Evolutionary conservation across 23 tunicate species (phyloP), one percentile per base, ranked within the genome.

Genomic region (Styela clava): DNA sequence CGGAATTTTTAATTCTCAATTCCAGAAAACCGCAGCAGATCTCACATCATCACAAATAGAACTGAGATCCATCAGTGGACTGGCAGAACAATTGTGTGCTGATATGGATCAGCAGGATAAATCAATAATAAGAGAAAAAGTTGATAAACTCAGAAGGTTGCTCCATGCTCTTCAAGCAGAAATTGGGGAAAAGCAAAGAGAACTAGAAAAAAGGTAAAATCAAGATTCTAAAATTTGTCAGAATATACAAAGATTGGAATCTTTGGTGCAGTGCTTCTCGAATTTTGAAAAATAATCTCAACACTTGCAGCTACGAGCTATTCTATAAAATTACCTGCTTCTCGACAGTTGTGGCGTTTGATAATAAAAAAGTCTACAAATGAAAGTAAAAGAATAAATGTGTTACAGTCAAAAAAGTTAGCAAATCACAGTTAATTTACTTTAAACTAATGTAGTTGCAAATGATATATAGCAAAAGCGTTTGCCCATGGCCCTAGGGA

Each of bases 1-100:
- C n/a, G n/a, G n/a, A n/a, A n/a, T n/a, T n/a, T 12, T 44, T 12
- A 7, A 44, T 65, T 52, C 32, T 73, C 27, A 23, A 32, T 76
- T 79, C 27, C 74, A 91, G 97, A 82, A 86, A 91, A 86, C 85
- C 83, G 97, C 97, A 29, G 98, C 98, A 16, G 64, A 64, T 77
- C 31, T 93, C 35, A 84, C 93, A 22, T 87, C 81, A 32, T 68
- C 89, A 34, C 91, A 80, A 81, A 81, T 88, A 27, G 88, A 84
- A 34, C 63, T 93, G 52, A 83, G 93, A 16, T 81, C 89, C 0
- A 56, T 93, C 71, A 81, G 85, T 71, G 93, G 89, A 16, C 36
- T 84, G 51, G 89, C 98, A 1, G 98, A 93, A 62, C 92, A 87
- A 33, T 64, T 93, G 16, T 93, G 98, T 44, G 82, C 73, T 37